Conservation (phyloP, 35 echinoderm and acorn worm genomes). For the Hemicentrotus pulcherrimus region DNA sequence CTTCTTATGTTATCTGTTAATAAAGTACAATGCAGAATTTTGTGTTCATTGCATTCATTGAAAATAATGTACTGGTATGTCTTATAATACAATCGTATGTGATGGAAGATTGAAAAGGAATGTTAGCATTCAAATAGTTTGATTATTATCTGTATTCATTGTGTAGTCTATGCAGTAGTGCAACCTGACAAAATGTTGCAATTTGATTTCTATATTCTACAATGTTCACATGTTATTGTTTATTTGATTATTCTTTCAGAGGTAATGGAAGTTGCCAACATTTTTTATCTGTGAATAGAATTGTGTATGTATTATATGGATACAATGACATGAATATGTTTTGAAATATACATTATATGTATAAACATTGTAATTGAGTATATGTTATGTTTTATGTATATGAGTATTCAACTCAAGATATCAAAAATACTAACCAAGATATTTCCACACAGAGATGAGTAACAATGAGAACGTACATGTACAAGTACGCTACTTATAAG, state of each 20-base stretch:
- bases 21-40: too few relatives aligned
- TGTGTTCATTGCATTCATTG: not conserved
- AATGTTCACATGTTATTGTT: not conserved
- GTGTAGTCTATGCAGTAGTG: not conserved
- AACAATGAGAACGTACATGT: not conserved
- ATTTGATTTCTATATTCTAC: not conserved
- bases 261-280: not conserved
- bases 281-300: not conserved
- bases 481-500: not conserved
- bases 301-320: not conserved
- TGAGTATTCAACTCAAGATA: constrained; percentile 37
- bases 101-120: not conserved
- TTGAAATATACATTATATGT: not conserved
- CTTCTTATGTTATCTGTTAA: too few relatives aligned
- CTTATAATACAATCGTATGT: not conserved
- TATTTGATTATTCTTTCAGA: not conserved
- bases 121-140: not conserved
- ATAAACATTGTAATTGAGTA: not conserved
- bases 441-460: not conserved
- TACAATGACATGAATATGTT: not conserved
- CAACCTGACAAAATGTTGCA: not conserved
- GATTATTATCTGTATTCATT: not conserved
- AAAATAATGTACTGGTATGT: not conserved
- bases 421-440: not conserved
- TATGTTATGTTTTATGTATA: not conserved